Percentiles rank a stretch among this genome's conserved stretches.
phyloP scores from a whole-genome alignment of 2,888 invertebrate genomes.

The Lampropteryx suffumata region DNA sequence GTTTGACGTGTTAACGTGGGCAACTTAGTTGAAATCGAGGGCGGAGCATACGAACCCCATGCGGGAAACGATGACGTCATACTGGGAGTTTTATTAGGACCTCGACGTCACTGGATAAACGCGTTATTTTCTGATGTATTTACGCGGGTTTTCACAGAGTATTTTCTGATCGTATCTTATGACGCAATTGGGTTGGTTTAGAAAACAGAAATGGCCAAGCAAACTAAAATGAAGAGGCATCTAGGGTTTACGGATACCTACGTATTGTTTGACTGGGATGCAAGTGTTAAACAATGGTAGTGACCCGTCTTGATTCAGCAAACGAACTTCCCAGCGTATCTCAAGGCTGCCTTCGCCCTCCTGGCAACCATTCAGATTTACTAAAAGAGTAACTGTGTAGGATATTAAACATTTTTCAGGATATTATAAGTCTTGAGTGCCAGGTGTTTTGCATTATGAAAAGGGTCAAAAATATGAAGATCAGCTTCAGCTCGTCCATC shows the following conservation, averaged over 20 bases:
- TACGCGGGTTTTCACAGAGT: not conserved
- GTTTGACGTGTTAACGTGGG: slow-evolving; percentile 16
- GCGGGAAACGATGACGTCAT: slow-evolving; percentile 21
- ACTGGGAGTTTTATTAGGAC: slow-evolving; percentile 8
- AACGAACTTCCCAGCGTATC: slow-evolving; percentile 26
- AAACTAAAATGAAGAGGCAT: slow-evolving; percentile 12
- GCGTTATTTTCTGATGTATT: not conserved
- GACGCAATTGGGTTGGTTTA: not conserved
- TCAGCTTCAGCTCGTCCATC: no score
- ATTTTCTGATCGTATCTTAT: slow-evolving; percentile 9
- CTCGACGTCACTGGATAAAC: slow-evolving; percentile 4
- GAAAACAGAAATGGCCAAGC: not conserved
- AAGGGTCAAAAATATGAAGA: no score
- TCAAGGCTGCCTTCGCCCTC: slow-evolving; percentile 28
- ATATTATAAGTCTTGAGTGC: no score
- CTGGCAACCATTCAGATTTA: slow-evolving; percentile 19
- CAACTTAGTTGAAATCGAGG: slow-evolving; percentile 11
- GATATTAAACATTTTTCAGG: no score
- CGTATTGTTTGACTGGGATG: slow-evolving; percentile 26
- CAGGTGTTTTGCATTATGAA: no score
- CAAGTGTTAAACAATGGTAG: slow-evolving; percentile 24
- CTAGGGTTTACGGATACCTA: slow-evolving; percentile 21
- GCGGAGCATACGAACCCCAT: slow-evolving; percentile 3
- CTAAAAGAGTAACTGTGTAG: no score
- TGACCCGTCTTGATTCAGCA: slow-evolving; percentile 21